phyloP scores from a whole-genome alignment of 2,113 vertebrate genomes.

The Xyliphius kryptos region DNA sequence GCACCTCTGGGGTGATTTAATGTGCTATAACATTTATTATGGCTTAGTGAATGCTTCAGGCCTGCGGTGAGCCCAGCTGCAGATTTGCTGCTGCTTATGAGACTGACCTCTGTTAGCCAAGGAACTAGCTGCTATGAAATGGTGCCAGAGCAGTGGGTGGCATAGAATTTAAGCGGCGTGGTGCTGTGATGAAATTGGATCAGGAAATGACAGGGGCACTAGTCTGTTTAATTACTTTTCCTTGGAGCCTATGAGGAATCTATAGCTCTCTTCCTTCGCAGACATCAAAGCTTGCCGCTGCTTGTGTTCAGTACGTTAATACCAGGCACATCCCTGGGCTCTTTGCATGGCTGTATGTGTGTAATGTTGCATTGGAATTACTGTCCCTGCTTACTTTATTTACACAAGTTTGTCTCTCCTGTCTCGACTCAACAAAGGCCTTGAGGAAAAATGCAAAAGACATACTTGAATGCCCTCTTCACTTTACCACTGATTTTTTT shows the following conservation, averaged over 20 bases:
- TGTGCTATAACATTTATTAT: constrained; percentile 44
- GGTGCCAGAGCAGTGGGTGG: constrained; percentile 1
- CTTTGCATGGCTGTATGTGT: not conserved
- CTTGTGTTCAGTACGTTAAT: constrained; percentile 16
- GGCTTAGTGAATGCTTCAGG: constrained; percentile 34
- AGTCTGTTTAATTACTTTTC: constrained; percentile 33
- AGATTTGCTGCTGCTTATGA: constrained; percentile 35
- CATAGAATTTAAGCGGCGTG: constrained; percentile 35
- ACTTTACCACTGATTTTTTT: constrained; percentile 1
- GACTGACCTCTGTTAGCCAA: constrained; percentile 38
- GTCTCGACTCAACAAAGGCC: too few relatives aligned
- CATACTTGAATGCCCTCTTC: constrained; percentile 5
- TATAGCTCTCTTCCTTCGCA: not conserved
- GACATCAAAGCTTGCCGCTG: constrained; percentile 3
- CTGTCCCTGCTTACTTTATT: too few relatives aligned
- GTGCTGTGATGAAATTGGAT: constrained; percentile 34
- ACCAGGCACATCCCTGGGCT: constrained; percentile 1
- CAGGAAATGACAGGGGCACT: constrained; percentile 31
- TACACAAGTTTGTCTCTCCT: too few relatives aligned
- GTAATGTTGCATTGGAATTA: too few relatives aligned
- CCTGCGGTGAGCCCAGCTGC: constrained; percentile 27
- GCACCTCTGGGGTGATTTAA: constrained; percentile 38
- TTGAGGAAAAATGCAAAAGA: too few relatives aligned
- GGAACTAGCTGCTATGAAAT: constrained; percentile 20
- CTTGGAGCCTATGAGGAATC: constrained; percentile 7